phyloP scores from a whole-genome alignment of 2,113 vertebrate genomes.

The Dermatemys mawii region DNA sequence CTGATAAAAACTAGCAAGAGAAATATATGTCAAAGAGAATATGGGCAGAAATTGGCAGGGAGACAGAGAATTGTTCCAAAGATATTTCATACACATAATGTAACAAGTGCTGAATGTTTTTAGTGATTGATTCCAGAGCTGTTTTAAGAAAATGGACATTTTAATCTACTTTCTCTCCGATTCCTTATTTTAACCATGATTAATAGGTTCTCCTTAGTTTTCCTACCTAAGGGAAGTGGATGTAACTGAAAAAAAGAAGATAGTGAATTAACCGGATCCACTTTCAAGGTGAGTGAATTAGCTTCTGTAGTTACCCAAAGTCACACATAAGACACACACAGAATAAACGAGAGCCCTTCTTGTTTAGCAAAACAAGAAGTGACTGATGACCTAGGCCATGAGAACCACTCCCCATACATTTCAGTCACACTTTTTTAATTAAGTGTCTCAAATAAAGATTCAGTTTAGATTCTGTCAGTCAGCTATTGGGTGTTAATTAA shows the following conservation, averaged over 20 bases:
- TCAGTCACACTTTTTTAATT: slow-evolving; percentile 39
- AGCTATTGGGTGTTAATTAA: slow-evolving; percentile 62
- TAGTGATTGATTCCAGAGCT: slow-evolving; percentile 36
- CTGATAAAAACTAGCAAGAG: background rate
- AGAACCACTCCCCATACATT: slow-evolving; percentile 3
- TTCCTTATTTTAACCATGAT: background rate
- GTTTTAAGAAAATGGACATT: slow-evolving; percentile 24
- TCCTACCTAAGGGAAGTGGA: slow-evolving; percentile 24
- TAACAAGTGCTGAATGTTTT: slow-evolving; percentile 5
- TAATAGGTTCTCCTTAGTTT: background rate
- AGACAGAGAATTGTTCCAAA: slow-evolving; percentile 3
- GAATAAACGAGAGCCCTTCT: slow-evolving; percentile 20
- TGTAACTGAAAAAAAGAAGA: slow-evolving; percentile 23
- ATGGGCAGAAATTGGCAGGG: slow-evolving; percentile 12
- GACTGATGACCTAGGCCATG: background rate
- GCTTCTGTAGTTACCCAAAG: background rate
- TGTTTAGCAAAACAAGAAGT: slow-evolving; percentile 11
- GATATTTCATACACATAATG: background rate
- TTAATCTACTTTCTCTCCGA: background rate
- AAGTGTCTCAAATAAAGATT: slow-evolving; percentile 53
- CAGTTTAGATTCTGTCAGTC: slow-evolving; percentile 62
- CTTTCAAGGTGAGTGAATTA: background rate
- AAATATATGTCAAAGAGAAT: background rate
- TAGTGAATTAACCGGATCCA: slow-evolving; percentile 22
- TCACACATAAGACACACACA: background rate